Conservation (phyloP, 2,113 vertebrate genomes). For the Oceanites oceanicus region DNA sequence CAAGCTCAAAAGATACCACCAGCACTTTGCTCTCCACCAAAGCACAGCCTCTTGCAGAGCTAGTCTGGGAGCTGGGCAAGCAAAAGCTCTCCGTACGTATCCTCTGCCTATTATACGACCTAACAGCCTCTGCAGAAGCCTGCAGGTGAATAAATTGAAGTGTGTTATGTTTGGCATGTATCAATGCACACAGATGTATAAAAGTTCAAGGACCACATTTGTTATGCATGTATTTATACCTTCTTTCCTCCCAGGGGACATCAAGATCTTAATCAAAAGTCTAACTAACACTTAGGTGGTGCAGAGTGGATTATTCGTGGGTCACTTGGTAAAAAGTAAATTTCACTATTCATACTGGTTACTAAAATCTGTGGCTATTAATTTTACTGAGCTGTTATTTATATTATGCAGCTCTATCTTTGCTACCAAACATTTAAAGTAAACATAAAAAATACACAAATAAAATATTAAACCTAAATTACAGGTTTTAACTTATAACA, state of each 20-base stretch:
- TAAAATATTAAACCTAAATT: not conserved
- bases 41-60: not conserved
- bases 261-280: constrained; percentile 29
- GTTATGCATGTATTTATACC: constrained; percentile 27
- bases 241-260: constrained; percentile 19
- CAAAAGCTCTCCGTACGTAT: not conserved
- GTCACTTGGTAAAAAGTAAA: constrained; percentile 11
- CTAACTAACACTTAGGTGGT: not conserved
- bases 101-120: not conserved
- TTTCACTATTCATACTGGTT: not conserved
- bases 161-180: constrained; percentile 28
- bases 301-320: not conserved
- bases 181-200: not conserved
- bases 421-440: not conserved
- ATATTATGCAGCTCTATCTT: not conserved
- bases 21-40: not conserved
- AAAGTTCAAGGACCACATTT: constrained; percentile 45
- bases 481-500: not conserved
- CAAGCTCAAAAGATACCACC: not conserved
- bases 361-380: not conserved
- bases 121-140: not conserved
- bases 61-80: not conserved
- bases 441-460: not conserved
- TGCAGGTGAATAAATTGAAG: constrained; percentile 4
- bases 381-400: not conserved